phyloP scores from a whole-genome alignment of 1,140 invertebrate genomes.

The Sycophaga agraensis region DNA sequence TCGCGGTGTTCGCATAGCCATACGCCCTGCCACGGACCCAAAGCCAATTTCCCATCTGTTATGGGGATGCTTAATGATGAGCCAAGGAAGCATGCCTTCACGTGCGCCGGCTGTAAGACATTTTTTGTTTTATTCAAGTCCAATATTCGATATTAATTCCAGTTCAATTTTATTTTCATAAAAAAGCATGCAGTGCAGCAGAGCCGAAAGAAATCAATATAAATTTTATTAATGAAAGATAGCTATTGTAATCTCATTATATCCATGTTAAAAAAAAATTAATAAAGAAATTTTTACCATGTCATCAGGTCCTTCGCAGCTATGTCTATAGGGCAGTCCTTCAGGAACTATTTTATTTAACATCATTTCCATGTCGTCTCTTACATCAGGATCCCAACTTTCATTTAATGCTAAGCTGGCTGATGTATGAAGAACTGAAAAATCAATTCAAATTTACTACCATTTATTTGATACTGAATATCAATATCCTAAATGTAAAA shows the following conservation, averaged over 20 bases:
- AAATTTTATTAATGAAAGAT: too few relatives aligned
- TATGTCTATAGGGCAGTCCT: slow-evolving; percentile 91
- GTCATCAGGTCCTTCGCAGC: slow-evolving; percentile 96
- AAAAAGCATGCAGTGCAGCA: too few relatives aligned
- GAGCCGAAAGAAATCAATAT: too few relatives aligned
- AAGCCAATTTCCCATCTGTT: slow-evolving; percentile 89
- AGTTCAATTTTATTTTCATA: too few relatives aligned
- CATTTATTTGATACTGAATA: too few relatives aligned
- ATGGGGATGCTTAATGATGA: slow-evolving; percentile 94
- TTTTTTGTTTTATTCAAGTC: too few relatives aligned
- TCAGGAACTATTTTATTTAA: slow-evolving; percentile 97
- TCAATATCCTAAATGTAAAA: background rate
- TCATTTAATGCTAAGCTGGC: slow-evolving; percentile 95
- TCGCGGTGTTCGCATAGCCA: slow-evolving; percentile 98
- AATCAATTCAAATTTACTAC: slow-evolving; percentile 36
- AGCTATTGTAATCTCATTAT: too few relatives aligned
- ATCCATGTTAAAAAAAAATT: too few relatives aligned
- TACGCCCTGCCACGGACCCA: slow-evolving; percentile 96
- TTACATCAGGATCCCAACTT: slow-evolving; percentile 96
- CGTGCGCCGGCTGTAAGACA: slow-evolving; percentile 86
- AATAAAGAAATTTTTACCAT: too few relatives aligned
- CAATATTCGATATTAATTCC: too few relatives aligned
- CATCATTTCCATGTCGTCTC: slow-evolving; percentile 99
- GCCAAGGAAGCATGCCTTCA: slow-evolving; percentile 94
- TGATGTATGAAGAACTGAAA: slow-evolving; percentile 94